Conservation (phyloP, 30 jellyfish, hydroid and myxozoan species). For the Haliclystus octoradiatus region DNA sequence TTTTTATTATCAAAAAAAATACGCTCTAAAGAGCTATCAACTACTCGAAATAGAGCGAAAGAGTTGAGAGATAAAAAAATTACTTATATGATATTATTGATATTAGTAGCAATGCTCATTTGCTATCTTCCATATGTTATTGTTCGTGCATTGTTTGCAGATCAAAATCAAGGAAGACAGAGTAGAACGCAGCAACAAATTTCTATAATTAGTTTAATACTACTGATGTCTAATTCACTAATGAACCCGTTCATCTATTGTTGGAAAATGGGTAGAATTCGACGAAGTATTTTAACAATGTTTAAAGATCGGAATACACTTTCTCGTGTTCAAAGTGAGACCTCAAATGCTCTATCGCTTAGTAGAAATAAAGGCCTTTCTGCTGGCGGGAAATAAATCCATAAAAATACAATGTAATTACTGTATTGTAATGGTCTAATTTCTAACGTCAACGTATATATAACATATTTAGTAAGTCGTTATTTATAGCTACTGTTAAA, state of each 20-base stretch:
- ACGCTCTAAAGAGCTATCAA: not conserved
- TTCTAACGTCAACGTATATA: too few relatives aligned
- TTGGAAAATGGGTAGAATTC: not conserved
- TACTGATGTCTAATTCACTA: not conserved
- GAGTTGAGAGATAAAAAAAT: not conserved
- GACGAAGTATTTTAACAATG: not conserved
- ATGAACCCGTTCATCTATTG: not conserved
- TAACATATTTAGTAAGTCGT: too few relatives aligned
- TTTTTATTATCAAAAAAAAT: not conserved
- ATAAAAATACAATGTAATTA: too few relatives aligned
- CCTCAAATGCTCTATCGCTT: too few relatives aligned
- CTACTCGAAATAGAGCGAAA: not conserved
- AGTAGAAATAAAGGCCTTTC: too few relatives aligned
- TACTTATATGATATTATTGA: not conserved
- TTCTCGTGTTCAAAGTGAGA: too few relatives aligned
- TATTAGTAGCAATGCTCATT: not conserved
- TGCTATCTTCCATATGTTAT: not conserved
- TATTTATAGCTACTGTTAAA: too few relatives aligned
- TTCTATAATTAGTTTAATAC: not conserved
- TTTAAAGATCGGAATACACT: too few relatives aligned
- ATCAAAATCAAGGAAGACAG: too few relatives aligned
- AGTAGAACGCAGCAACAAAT: too few relatives aligned
- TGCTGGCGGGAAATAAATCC: too few relatives aligned
- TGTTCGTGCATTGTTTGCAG: not conserved
- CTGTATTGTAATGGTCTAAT: too few relatives aligned